Base-by-base conservation (phyloP, 2,888 invertebrate species). In the Cheilosia vernalis region DNA sequence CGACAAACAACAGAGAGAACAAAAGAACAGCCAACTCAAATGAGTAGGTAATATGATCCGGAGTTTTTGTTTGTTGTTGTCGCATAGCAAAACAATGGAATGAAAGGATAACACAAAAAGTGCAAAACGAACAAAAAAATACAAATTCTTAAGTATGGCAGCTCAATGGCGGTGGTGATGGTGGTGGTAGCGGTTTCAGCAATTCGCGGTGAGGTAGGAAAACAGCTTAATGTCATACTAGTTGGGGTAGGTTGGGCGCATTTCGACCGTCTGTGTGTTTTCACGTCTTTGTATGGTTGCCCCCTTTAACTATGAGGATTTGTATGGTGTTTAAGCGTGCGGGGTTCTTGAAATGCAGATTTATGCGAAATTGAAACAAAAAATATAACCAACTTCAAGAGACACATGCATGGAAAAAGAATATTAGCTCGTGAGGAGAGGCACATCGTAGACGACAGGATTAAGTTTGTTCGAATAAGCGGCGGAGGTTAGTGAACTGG, bases 211-310 rank as follows among this genome's bases (percentile, higher is more conserved):
- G 27, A n/a, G 21, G 42, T 44, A 58, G 44, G 44, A 44, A 42
- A 61, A 17, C 33, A 49, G 63, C 49, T 33, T 63, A 63, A 47
- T 63, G 63, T 21, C 44, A 33, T 33, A 21, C 19, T 6, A 49
- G 63, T 63, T 63, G 63, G 63, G 63, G 63, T 63, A 63, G 63
- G 63, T 63, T 47, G 30, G 30, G 47, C 33, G 30, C 33, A 30
- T 30, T 63, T 63, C 47, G 33, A 17, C 30, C 63, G 33, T 17
- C 47, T 63, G 63, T 33, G 63, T 24, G 21, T 42, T 42, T 17
- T 61, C 9, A 27, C 17, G 10, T 44, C 4, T 5, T 7, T n/a
- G 5, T n/a, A 61, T 44, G 27, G 44, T 21, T 61, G 27, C 27
- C 42, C 42, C 17, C 17, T 9, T 27, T 30, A 19, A 40, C 21